These are phyloP conservation scores for Rapana venosa DNA, from an alignment of 2,888 invertebrate genomes.

Conservation along the genomic window DNA sequence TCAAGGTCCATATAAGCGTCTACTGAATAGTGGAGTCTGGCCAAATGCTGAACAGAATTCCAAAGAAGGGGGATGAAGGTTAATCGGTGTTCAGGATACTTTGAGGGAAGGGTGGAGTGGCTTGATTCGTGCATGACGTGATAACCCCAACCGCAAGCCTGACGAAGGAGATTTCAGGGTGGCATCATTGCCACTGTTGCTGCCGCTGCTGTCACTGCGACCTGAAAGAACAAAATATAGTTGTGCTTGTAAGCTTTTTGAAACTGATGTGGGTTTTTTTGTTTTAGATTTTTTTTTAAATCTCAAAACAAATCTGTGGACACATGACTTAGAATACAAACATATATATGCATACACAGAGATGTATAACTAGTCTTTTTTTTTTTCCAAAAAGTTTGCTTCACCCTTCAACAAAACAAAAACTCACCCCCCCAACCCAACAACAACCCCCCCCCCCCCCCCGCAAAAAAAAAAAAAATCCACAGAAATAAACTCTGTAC, in stretches of 20 bases:
- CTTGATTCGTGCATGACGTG: conserved; percentile 65
- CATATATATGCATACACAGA: not conserved
- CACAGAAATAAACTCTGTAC: not conserved
- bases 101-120: conserved; percentile 64
- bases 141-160: conserved; percentile 62
- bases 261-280: no score
- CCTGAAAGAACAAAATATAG: conserved; percentile 36
- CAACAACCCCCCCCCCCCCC: not conserved
- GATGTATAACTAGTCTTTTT: no score
- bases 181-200: not conserved
- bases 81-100: conserved; percentile 18
- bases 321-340: not conserved
- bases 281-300: no score
- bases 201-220: conserved; percentile 32
- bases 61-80: no score
- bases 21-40: no score
- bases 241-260: no score
- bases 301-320: no score
- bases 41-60: no score
- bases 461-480: not conserved
- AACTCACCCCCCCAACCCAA: not conserved
- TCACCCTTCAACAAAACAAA: not conserved
- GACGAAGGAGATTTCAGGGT: conserved; percentile 58
- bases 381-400: no score
- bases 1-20: no score